A percentile compares a stretch with the other conserved stretches of the same genome.
phyloP scores from a whole-genome alignment of 2,888 invertebrate genomes.

The Diabrotica balteata region DNA sequence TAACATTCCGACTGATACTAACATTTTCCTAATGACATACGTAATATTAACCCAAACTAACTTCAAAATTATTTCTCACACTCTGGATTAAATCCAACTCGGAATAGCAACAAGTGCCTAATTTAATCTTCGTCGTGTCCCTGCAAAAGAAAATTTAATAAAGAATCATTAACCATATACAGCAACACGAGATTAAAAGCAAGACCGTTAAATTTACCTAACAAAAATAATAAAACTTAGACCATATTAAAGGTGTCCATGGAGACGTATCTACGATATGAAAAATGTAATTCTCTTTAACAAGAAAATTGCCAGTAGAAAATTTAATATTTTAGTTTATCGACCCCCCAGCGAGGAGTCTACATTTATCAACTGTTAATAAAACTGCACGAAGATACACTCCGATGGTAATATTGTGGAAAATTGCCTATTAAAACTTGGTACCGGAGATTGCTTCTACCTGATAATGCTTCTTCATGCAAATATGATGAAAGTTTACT shows the following conservation, averaged over 20 bases:
- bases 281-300: slow-evolving; percentile 6
- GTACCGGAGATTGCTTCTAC: slow-evolving; percentile 20
- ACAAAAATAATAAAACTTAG: neutral
- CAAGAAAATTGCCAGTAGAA: slow-evolving; percentile 10
- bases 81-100: neutral
- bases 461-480: slow-evolving; percentile 19
- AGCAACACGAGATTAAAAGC: neutral
- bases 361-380: slow-evolving; percentile 19
- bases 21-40: too few species aligned
- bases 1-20: too few species aligned
- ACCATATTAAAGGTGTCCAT: neutral
- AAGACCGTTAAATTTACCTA: neutral
- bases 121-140: neutral
- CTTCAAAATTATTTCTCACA: too few species aligned
- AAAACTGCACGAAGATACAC: slow-evolving; percentile 24
- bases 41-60: too few species aligned
- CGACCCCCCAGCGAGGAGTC: slow-evolving; percentile 3
- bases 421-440: slow-evolving; percentile 30
- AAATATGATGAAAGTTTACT: slow-evolving; percentile 28
- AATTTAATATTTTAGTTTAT: slow-evolving; percentile 20
- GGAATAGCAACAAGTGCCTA: neutral
- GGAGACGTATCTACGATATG: slow-evolving; percentile 1
- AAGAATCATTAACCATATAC: neutral
- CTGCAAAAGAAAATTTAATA: too few species aligned
- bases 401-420: slow-evolving; percentile 22